Evolutionary conservation across 2,113 vertebrate genomes (phyloP), one percentile per base, ranked within the genome.

Genomic region (Panthera tigris): DNA sequence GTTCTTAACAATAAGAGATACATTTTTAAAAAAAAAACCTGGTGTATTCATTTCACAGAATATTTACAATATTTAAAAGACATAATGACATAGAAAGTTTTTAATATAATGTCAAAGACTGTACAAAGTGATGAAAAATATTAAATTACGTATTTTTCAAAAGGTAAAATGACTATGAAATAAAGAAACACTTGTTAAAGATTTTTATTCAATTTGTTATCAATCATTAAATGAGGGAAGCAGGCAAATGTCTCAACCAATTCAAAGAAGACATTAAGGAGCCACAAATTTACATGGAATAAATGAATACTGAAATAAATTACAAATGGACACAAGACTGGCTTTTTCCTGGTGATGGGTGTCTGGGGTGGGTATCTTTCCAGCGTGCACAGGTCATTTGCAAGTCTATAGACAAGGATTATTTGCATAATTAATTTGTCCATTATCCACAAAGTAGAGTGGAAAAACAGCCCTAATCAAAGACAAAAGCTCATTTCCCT

Each of bases 201-300:
- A 78, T 85, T 74, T 91, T 45, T 78, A 66, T 55, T 76, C 80
- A 94, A 76, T 10, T 52, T 8, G 48, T 83, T 31, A 78, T 66
- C 50, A 84, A 29, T 97, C 91, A 94, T 55, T 97, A 81, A 80
- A 69, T 69, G 29, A 96, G 19, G 36, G 50, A 76, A 82, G 57
- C 8, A 73, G 39, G 11, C 19, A 84, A 29, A 80, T 89, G 13
- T 93, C 55, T 87, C 57, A 88, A 78, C 16, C 3, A 90, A 71
- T 80, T 95, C 41, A 68, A 36, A 83, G 33, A 39, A 89, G 55
- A 91, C 95, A 89, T 74, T 63, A 79, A 89, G 88, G 89, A 92
- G 63, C 13, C 15, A 63, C 1, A 85, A 74, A 91, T 82, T 81
- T 71, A 76, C n/a, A 29, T 2, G 3, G 2, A 61, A 31, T 39